Percentiles rank a stretch among this genome's conserved stretches.
These are phyloP conservation scores for Cabera pusaria DNA, from an alignment of 2,888 invertebrate genomes.

Conservation along the genomic window DNA sequence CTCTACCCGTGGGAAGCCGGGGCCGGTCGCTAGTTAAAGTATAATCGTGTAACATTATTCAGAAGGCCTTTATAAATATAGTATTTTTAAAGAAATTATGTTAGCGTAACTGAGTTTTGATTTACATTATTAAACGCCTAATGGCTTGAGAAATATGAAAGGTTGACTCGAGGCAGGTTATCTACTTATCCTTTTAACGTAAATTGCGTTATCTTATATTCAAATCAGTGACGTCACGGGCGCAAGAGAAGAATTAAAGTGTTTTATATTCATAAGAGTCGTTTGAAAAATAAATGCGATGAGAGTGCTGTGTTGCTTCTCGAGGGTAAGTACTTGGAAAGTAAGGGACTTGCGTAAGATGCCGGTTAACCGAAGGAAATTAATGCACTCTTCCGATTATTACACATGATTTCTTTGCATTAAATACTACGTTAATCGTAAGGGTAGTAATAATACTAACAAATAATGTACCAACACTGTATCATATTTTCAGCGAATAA, in stretches of 20 bases:
- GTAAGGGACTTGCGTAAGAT: no score
- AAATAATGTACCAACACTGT: no score
- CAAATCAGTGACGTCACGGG: slow-evolving; percentile 37
- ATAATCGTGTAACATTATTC: no score
- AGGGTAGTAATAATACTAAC: no score
- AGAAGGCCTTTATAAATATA: neutral
- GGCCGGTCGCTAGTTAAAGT: no score
- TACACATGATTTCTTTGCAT: no score
- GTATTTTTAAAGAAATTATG: slow-evolving; percentile 2
- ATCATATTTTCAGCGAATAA: no score
- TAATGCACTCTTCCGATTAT: no score
- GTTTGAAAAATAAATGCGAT: slow-evolving; percentile 13
- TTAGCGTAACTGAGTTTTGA: slow-evolving; percentile 19
- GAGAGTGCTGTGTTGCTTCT: slow-evolving; percentile 10
- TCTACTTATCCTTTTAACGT: slow-evolving; percentile 50
- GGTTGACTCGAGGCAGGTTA: slow-evolving; percentile 52
- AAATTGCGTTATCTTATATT: slow-evolving; percentile 50
- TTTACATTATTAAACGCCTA: slow-evolving; percentile 29
- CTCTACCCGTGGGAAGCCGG: no score
- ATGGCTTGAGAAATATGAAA: slow-evolving; percentile 56
- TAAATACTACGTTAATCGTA: no score
- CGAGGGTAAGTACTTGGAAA: no score
- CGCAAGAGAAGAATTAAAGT: slow-evolving; percentile 33
- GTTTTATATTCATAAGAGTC: slow-evolving; percentile 14
- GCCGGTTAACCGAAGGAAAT: no score